These are phyloP conservation scores for Benthosema pterotum DNA, from an alignment of 2,797 vertebrate genomes.

Conservation along the genomic window DNA sequence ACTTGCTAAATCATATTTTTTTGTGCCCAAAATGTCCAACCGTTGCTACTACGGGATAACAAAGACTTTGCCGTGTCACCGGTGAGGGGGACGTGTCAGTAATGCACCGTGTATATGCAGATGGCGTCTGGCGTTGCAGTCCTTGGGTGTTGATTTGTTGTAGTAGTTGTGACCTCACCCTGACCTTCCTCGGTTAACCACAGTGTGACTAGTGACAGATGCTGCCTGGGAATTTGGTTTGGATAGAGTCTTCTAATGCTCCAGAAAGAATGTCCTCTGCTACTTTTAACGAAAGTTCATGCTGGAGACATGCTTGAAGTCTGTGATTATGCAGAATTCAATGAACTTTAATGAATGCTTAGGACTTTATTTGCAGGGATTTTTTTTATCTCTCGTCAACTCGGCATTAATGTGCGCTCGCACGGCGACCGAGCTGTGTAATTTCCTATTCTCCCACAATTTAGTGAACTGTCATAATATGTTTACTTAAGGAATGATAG, in stretches of 20 bases:
- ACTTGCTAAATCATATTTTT: slow-evolving; percentile 34
- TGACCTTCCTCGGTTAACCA: slow-evolving; percentile 64
- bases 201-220: slow-evolving; percentile 69
- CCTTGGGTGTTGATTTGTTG: slow-evolving; percentile 56
- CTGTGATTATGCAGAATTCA: slow-evolving; percentile 73
- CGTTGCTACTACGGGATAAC: slow-evolving; percentile 12
- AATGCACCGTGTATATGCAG: slow-evolving; percentile 51
- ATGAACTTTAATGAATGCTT: slow-evolving; percentile 77
- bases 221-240: slow-evolving; percentile 73
- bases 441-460: slow-evolving; percentile 79
- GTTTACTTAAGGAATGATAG: slow-evolving; percentile 80
- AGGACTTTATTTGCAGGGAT: slow-evolving; percentile 66
- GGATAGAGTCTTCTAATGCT: slow-evolving; percentile 52
- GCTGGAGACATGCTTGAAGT: slow-evolving; percentile 54
- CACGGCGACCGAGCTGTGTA: slow-evolving; percentile 76
- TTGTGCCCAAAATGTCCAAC: slow-evolving; percentile 17
- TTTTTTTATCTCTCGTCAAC: slow-evolving; percentile 63
- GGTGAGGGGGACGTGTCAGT: slow-evolving; percentile 38
- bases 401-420: slow-evolving; percentile 73
- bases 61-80: slow-evolving; percentile 51
- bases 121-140: slow-evolving; percentile 43
- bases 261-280: slow-evolving; percentile 56
- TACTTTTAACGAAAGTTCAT: slow-evolving; percentile 68
- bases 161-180: slow-evolving; percentile 62
- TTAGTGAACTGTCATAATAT: slow-evolving; percentile 80